phyloP scores from a whole-genome alignment of 2,888 invertebrate species.

The Apoderus coryli region DNA sequence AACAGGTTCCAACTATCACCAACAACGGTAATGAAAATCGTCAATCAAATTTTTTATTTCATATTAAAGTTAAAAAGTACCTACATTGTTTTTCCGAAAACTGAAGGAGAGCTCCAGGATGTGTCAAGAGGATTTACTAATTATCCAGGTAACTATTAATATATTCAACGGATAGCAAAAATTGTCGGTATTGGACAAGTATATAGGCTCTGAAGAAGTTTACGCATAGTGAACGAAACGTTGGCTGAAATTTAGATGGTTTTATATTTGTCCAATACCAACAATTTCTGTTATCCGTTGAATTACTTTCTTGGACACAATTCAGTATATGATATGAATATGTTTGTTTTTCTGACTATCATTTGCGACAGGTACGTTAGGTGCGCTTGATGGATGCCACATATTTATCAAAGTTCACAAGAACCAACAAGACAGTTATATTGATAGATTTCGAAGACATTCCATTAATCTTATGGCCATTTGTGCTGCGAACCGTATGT shows the following conservation, averaged over 20 bases:
- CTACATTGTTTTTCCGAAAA: neutral
- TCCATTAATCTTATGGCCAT: slow-evolving; percentile 9
- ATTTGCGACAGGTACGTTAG: too few species aligned
- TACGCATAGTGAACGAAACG: too few species aligned
- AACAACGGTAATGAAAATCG: too few species aligned
- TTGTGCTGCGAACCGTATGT: slow-evolving; percentile 5
- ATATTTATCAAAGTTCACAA: slow-evolving; percentile 5
- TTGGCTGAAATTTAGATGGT: too few species aligned
- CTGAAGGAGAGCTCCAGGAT: neutral
- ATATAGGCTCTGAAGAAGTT: too few species aligned
- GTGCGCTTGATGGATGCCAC: slow-evolving; percentile 2
- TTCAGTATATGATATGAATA: too few species aligned
- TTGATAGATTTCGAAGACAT: slow-evolving; percentile 6
- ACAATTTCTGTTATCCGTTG: too few species aligned
- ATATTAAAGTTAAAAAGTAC: neutral
- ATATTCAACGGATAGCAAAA: neutral
- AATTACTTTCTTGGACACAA: too few species aligned
- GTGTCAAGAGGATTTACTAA: neutral
- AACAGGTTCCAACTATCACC: too few species aligned
- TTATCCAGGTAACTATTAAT: neutral
- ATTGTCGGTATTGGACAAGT: slow-evolving; percentile 1
- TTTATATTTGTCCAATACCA: too few species aligned
- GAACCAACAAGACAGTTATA: slow-evolving; percentile 9
- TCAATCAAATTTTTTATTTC: slow-evolving; percentile 2
- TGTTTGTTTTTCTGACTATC: too few species aligned